These are phyloP conservation scores for Liolophura sinensis DNA, from an alignment of 1,140 invertebrate genomes.

Conservation along the genomic window DNA sequence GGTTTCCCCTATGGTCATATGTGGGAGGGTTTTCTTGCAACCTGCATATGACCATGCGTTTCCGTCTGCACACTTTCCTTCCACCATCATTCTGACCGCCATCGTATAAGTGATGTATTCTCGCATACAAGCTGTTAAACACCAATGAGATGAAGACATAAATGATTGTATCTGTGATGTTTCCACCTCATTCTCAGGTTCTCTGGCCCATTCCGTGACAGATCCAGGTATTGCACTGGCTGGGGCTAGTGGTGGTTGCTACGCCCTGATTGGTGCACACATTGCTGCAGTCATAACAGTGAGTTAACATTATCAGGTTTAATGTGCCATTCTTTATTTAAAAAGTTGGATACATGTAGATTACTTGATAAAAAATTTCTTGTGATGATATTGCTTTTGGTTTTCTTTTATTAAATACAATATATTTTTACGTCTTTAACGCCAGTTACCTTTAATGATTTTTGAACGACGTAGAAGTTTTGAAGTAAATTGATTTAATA, in stretches of 20 bases:
- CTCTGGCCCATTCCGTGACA: slow-evolving; percentile 79
- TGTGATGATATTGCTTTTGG: neutral
- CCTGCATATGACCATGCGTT: too few species aligned
- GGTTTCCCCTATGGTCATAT: too few species aligned
- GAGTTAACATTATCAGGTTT: slow-evolving; percentile 30
- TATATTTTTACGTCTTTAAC: neutral
- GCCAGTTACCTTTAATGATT: neutral
- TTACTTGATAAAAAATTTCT: too few species aligned
- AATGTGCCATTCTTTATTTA: neutral
- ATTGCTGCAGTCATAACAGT: slow-evolving; percentile 93
- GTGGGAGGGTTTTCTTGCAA: too few species aligned
- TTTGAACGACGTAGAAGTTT: neutral
- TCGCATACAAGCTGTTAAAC: neutral
- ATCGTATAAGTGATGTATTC: neutral
- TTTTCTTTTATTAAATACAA: neutral
- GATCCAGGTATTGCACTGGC: slow-evolving; percentile 86
- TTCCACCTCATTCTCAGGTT: slow-evolving; percentile 49
- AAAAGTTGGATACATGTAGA: too few species aligned
- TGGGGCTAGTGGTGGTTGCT: slow-evolving; percentile 95
- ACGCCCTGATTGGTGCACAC: slow-evolving; percentile 93
- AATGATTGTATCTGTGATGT: neutral
- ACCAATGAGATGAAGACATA: neutral
- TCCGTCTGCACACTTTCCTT: neutral
- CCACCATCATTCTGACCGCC: neutral
- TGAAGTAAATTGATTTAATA: too few species aligned